A percentile compares a stretch with the other conserved stretches of the same genome.
Conservation (phyloP, 2,113 vertebrate genomes). For the Podocnemis expansa region DNA sequence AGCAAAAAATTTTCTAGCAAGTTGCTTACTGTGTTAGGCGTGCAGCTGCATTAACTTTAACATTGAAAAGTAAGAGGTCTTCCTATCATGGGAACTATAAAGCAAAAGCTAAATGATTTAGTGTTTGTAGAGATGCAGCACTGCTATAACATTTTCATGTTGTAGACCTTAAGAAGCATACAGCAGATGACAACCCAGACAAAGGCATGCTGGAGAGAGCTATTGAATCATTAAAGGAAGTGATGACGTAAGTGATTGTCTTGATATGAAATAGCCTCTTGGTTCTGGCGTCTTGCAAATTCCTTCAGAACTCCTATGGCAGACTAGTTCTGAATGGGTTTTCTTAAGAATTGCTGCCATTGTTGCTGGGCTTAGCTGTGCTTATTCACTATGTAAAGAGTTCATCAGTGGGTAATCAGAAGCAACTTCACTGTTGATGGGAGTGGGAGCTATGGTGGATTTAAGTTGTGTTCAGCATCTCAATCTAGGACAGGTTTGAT, state of each 20-base stretch:
- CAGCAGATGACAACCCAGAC: slow-evolving; percentile 94
- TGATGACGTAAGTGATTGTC: slow-evolving; percentile 93
- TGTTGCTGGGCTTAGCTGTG: not conserved
- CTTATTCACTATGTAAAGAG: not conserved
- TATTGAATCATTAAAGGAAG: slow-evolving; percentile 96
- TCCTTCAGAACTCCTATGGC: not conserved
- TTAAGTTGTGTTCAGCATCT: not conserved
- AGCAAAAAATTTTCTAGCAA: not conserved
- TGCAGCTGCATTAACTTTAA: not conserved
- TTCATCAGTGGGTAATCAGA: not conserved
- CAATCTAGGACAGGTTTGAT: too few relatives aligned
- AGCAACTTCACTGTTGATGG: not conserved
- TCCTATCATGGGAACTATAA: not conserved
- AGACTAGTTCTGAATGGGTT: not conserved
- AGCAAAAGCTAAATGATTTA: not conserved
- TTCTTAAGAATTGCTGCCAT: not conserved
- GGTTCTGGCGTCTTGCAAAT: not conserved
- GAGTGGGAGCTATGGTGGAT: too few relatives aligned
- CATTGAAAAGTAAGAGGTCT: not conserved
- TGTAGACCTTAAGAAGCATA: slow-evolving; percentile 97
- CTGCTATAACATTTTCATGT: not conserved
- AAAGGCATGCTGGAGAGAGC: slow-evolving; percentile 93
- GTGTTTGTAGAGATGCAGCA: not conserved
- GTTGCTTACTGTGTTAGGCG: not conserved
- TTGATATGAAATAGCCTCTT: not conserved